Conservation (phyloP, 2,113 vertebrate species). For the Meles meles region DNA sequence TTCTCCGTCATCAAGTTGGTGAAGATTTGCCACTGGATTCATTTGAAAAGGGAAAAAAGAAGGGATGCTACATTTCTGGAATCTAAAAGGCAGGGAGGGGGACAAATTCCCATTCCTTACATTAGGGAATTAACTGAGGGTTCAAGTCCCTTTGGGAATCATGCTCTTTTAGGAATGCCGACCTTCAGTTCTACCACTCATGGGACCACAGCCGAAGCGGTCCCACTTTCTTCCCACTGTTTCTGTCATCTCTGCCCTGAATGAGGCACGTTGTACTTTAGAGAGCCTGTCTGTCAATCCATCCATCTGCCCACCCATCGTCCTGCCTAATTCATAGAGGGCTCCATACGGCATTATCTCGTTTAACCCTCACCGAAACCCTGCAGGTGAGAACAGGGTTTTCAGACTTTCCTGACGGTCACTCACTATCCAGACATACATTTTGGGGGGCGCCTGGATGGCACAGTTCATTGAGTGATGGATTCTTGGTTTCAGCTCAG, state of each 20-base stretch:
- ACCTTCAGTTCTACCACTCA: neutral
- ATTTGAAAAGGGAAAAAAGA: neutral
- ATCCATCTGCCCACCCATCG: neutral
- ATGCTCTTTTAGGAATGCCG: neutral
- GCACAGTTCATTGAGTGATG: neutral
- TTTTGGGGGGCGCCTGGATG: neutral
- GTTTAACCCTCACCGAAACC: neutral
- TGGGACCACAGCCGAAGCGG: rapidly evolving
- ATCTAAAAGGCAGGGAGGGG: neutral
- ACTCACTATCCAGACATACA: neutral
- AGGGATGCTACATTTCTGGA: neutral
- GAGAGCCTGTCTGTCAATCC: rapidly evolving
- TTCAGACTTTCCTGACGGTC: neutral
- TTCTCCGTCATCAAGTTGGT: neutral
- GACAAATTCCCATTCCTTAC: no score
- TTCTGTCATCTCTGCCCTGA: neutral
- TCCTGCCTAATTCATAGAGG: neutral
- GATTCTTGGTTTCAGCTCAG: neutral
- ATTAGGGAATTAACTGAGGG: neutral
- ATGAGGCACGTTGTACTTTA: neutral
- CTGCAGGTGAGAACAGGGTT: neutral
- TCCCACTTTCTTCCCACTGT: no score
- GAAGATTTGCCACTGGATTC: neutral
- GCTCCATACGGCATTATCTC: neutral
- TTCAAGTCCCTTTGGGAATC: neutral